Conservation (phyloP, 2,888 invertebrate species). For the Drosophila vallismaia region DNA sequence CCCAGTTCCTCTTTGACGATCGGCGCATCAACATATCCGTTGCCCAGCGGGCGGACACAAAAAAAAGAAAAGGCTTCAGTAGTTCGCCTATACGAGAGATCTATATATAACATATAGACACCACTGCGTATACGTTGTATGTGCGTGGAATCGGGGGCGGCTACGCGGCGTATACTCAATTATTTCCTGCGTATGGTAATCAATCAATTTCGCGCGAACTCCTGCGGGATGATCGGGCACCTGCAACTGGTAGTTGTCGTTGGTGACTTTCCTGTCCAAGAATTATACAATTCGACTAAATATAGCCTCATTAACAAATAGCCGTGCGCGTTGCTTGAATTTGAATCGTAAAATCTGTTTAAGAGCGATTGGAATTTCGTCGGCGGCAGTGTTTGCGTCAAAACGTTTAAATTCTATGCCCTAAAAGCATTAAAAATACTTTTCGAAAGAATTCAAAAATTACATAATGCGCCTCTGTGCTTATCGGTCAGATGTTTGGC, state of each 20-base stretch:
- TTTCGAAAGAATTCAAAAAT: constrained; percentile 55
- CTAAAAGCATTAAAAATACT: constrained; percentile 54
- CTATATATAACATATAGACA: constrained; percentile 30
- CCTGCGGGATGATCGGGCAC: constrained; percentile 8
- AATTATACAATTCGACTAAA: constrained; percentile 55
- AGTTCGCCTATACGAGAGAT: constrained; percentile 28
- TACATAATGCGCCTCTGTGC: constrained; percentile 60
- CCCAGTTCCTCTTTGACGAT: constrained; percentile 82
- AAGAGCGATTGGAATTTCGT: constrained; percentile 34
- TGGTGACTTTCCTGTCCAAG: constrained; percentile 18
- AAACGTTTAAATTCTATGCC: constrained; percentile 56
- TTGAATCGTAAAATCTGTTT: constrained; percentile 11
- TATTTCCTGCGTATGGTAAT: constrained; percentile 49
- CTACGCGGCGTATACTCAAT: constrained; percentile 59
- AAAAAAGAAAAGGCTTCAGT: constrained; percentile 3
- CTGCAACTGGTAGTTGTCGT: constrained; percentile 21
- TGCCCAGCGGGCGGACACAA: constrained; percentile 63
- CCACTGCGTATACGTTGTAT: constrained; percentile 33
- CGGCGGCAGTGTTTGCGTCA: constrained; percentile 31
- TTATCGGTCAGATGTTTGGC: constrained; percentile 44
- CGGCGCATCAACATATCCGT: constrained; percentile 81
- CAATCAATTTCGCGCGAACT: constrained; percentile 57
- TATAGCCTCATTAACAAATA: constrained; percentile 71
- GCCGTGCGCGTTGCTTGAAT: constrained; percentile 27
- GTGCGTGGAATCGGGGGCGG: constrained; percentile 32